Conservation (phyloP, 2,888 invertebrate species). For the Lottia gigantea region DNA sequence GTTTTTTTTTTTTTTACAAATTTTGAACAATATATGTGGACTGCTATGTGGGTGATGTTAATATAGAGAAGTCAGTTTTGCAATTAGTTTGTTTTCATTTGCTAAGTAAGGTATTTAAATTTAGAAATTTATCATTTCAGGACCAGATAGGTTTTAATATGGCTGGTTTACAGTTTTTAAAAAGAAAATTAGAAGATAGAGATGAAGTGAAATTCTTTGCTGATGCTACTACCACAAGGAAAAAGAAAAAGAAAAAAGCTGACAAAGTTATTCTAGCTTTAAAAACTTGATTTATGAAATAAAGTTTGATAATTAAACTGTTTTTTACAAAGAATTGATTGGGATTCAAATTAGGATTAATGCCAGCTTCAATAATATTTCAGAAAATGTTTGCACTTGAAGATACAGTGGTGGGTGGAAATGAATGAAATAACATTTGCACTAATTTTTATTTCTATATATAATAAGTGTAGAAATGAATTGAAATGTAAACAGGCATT, state of each 20-base stretch:
- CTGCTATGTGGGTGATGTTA: not conserved
- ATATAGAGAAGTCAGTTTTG: not conserved
- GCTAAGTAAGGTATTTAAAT: too few relatives aligned
- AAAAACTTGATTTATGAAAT: conserved; percentile 34
- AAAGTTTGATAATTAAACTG: too few relatives aligned
- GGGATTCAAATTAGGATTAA: too few relatives aligned
- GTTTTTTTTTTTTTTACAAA: too few relatives aligned
- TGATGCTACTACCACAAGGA: conserved; percentile 78
- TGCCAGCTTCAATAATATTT: too few relatives aligned
- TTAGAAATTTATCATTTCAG: too few relatives aligned
- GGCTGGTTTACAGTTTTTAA: conserved; percentile 82
- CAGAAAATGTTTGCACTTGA: too few relatives aligned
- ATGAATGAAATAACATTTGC: too few relatives aligned
- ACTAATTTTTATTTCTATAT: too few relatives aligned
- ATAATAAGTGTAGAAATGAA: not conserved
- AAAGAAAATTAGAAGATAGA: conserved; percentile 80
- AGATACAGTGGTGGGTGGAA: too few relatives aligned
- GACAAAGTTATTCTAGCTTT: conserved; percentile 69
- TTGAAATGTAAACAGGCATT: not conserved
- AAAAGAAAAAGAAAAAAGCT: conserved; percentile 75
- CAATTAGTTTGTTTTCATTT: not conserved
- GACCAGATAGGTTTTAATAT: conserved; percentile 87
- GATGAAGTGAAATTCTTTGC: conserved; percentile 82
- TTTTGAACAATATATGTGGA: too few relatives aligned
- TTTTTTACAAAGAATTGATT: too few relatives aligned